Percentiles rank a stretch among this genome's conserved stretches.
Conservation (phyloP, 1,140 invertebrate genomes). For the Drosophila nebulosa region DNA sequence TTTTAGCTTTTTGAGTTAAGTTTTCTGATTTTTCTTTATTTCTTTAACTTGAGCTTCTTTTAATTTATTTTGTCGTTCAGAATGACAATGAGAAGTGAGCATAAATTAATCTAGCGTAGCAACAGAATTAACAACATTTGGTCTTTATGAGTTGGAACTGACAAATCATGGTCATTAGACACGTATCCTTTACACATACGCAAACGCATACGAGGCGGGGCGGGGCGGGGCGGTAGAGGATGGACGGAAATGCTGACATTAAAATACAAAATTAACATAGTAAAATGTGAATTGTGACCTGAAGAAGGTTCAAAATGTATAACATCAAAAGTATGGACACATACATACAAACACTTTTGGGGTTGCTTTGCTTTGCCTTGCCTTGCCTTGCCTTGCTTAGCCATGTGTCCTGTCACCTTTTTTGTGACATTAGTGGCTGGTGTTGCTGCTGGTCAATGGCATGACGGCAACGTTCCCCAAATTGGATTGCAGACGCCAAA, state of each 20-base stretch:
- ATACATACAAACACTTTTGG: conserved; percentile 27
- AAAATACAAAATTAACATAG: conserved; percentile 70
- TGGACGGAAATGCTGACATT: conserved; percentile 17
- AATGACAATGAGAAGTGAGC: background rate
- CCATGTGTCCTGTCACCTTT: conserved; percentile 41
- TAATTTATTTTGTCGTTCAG: too few species aligned
- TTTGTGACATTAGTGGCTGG: conserved; percentile 13
- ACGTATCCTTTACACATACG: conserved; percentile 4
- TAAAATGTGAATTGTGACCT: conserved; percentile 52
- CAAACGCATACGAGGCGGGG: background rate
- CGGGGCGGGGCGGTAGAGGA: background rate
- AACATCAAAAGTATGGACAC: conserved; percentile 46
- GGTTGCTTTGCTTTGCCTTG: conserved; percentile 17
- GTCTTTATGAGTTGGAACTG: conserved; percentile 79
- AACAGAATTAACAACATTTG: conserved; percentile 72
- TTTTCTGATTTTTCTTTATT: too few species aligned
- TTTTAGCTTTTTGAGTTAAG: too few species aligned
- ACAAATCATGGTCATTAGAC: conserved; percentile 58
- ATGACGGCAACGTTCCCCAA: conserved; percentile 30
- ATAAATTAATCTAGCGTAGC: conserved; percentile 68
- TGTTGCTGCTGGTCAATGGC: conserved; percentile 29
- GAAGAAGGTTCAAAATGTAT: conserved; percentile 67
- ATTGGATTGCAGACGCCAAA: conserved; percentile 33
- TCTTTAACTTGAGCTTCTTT: background rate
- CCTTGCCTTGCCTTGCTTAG: conserved; percentile 29